Evolutionary conservation across 2,113 vertebrate genomes (phyloP), one percentile per base, ranked within the genome.

Genomic region (Stictonetta naevosa): DNA sequence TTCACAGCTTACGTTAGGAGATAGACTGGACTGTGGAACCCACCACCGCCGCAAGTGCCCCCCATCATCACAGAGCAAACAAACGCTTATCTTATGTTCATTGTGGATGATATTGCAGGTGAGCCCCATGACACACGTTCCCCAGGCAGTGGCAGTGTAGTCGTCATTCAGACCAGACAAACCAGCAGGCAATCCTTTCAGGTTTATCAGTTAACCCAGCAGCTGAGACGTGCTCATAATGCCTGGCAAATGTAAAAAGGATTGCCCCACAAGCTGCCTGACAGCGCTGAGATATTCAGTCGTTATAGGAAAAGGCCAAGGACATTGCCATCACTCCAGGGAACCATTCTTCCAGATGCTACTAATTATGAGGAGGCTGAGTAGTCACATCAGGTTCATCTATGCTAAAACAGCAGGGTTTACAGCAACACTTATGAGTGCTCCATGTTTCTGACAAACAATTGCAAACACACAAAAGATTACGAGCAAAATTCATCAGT

Each of bases 71-170:
- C 25, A 77, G 38, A n/a, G 4, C 21, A 69, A 63, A 2, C 13
- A 34, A 31, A 7, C 12, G 53, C 22, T 92, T 29, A 4, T 13
- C 22, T 92, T 21, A 5, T 13, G 21, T 8, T 40, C 55, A 33
- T 2, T 6, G n/a, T 58, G 42, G 58, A 60, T n/a, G 28, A 44
- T 4, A 26, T 0, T 6, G 59, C 14, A 69, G 26, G 11, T 19
- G 60, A 67, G 50, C 46, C 42, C 25, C n/a, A 64, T 3, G 26
- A 36, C 63, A 75, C 56, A 52, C 26, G 46, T 48, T 63, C 56
- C 26, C 29, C 11, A 14, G 4, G 7, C 2, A 77, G 25, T 0
- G 8, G 38, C 63, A 83, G 33, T 0, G 3, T 3, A 42, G 28
- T 1, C 2, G 36, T 4, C 34, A 52, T 74, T 11, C 42, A 3